Percentiles rank a stretch among this genome's conserved stretches.
phyloP scores from a whole-genome alignment of 2,113 vertebrate species.

The Lonchura striata region DNA sequence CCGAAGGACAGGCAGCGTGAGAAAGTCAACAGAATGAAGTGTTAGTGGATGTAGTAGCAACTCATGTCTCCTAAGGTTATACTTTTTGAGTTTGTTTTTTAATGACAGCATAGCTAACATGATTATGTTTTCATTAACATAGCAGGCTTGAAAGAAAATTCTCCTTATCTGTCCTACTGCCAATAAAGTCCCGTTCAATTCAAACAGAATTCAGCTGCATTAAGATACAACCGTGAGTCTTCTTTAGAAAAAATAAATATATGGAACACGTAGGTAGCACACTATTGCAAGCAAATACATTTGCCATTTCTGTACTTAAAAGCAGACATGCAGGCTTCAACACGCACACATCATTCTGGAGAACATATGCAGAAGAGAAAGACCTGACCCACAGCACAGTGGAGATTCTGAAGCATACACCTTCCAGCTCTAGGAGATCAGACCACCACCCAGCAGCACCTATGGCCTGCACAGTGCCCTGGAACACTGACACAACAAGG shows the following conservation, averaged over 20 bases:
- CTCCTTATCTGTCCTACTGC: background rate
- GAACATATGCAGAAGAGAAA: background rate
- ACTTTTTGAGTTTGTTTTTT: background rate
- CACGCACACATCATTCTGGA: rapidly evolving
- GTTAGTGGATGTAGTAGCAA: background rate
- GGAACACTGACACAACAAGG: background rate
- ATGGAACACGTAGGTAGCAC: rapidly evolving
- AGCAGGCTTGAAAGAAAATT: background rate
- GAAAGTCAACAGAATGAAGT: background rate
- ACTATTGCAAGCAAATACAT: background rate
- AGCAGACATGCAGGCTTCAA: background rate
- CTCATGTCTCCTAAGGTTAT: background rate
- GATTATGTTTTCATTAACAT: background rate
- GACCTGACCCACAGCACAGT: background rate
- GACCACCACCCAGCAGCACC: background rate
- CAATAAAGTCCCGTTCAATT: background rate
- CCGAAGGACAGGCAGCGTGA: background rate
- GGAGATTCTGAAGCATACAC: background rate
- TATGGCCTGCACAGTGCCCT: background rate
- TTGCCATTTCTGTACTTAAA: background rate
- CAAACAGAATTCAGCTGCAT: background rate
- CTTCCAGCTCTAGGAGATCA: background rate
- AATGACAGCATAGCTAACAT: background rate
- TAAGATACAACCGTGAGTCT: background rate
- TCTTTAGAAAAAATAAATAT: background rate